These are phyloP conservation scores for Petrolisthes cinctipes DNA, from an alignment of 2,888 invertebrate genomes.

Conservation along the genomic window DNA sequence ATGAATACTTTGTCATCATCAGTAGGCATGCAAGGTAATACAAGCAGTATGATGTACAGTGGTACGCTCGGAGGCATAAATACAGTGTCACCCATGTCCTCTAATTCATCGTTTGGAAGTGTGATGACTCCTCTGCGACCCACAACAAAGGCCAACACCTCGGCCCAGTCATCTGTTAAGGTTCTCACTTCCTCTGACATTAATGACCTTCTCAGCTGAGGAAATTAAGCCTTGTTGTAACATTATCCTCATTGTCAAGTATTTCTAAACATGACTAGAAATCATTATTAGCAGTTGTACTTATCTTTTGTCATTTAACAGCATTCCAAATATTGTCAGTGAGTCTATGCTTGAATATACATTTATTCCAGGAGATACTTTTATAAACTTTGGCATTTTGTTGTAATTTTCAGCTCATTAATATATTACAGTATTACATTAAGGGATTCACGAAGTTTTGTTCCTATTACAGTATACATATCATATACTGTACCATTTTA, in stretches of 20 bases:
- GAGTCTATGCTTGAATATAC: too few species aligned
- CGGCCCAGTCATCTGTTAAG: slow-evolving; percentile 36
- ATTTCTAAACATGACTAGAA: not conserved
- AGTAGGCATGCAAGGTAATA: not conserved
- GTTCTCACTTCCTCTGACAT: slow-evolving; percentile 62
- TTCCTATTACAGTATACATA: too few species aligned
- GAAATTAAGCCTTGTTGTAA: not conserved
- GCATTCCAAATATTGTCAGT: too few species aligned
- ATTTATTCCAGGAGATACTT: too few species aligned
- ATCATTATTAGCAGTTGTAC: too few species aligned
- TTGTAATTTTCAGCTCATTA: too few species aligned
- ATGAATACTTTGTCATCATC: slow-evolving; percentile 21
- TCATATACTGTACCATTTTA: too few species aligned
- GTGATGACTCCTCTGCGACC: slow-evolving; percentile 52
- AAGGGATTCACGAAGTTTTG: too few species aligned
- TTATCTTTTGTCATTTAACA: too few species aligned
- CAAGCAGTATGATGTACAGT: not conserved
- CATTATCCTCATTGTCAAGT: slow-evolving; percentile 10
- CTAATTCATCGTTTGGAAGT: slow-evolving; percentile 30
- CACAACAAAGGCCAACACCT: not conserved
- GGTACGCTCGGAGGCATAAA: not conserved
- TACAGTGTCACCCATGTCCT: slow-evolving; percentile 23
- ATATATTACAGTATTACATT: too few species aligned
- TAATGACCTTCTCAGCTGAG: slow-evolving; percentile 63
- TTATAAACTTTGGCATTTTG: too few species aligned